Conservation (phyloP, 2,888 invertebrate species). For the Calliopum simillimum region DNA sequence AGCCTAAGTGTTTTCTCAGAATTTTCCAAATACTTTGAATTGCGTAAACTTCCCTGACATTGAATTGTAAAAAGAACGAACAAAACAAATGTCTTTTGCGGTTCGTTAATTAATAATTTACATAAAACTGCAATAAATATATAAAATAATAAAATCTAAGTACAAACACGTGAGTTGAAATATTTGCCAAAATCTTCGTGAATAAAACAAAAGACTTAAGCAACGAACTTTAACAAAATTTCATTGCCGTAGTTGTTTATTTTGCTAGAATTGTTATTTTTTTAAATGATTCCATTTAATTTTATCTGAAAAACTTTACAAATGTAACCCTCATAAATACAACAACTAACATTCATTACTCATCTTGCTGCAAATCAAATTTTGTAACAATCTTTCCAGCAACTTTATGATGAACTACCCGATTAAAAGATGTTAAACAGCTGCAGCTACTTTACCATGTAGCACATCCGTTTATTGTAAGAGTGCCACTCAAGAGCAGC, state of each 20-base stretch:
- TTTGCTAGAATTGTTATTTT: too few relatives aligned
- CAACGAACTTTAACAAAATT: background rate
- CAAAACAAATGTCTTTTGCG: background rate
- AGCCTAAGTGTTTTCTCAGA: too few relatives aligned
- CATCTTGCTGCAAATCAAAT: constrained; percentile 13
- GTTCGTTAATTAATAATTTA: constrained; percentile 6
- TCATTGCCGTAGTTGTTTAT: background rate
- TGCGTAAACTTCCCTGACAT: constrained; percentile 20
- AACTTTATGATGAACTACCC: constrained; percentile 30
- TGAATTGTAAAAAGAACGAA: background rate
- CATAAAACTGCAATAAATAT: constrained; percentile 10
- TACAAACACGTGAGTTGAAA: too few relatives aligned
- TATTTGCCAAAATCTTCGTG: too few relatives aligned
- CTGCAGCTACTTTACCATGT: constrained; percentile 7
- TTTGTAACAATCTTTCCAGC: background rate
- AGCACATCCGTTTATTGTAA: constrained; percentile 10
- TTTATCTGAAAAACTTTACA: too few relatives aligned
- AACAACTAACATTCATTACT: constrained; percentile 20
- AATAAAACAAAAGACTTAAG: constrained; percentile 16
- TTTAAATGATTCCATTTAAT: background rate
- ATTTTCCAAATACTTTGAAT: too few relatives aligned
- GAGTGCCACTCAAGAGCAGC: constrained; percentile 19
- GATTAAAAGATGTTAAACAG: constrained; percentile 18
- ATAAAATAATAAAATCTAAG: too few relatives aligned
- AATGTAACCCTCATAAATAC: constrained; percentile 9